A percentile compares a stretch with the other conserved stretches of the same genome.
These are phyloP conservation scores for Eledone cirrhosa DNA, from an alignment of 2,888 invertebrate genomes.

Conservation along the genomic window DNA sequence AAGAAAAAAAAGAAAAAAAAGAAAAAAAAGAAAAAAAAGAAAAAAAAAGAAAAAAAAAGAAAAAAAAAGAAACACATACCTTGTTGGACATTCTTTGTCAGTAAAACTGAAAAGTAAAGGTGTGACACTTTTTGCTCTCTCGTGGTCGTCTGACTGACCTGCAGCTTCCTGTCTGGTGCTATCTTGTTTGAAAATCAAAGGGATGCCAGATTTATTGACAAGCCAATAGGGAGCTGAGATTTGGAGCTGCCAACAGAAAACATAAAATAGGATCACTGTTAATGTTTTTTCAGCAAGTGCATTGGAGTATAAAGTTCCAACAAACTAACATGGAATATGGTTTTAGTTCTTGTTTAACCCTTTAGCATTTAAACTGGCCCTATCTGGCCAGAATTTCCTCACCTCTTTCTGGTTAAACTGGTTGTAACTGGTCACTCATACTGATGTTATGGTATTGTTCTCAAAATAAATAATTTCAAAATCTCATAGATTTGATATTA, in stretches of 20 bases:
- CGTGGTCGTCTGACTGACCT: conserved; percentile 94
- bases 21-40: not conserved
- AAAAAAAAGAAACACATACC: conserved; percentile 46
- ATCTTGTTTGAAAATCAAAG: conserved; percentile 93
- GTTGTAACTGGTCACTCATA: too few relatives aligned
- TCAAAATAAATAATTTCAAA: too few relatives aligned
- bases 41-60: not conserved
- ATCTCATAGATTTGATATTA: too few relatives aligned
- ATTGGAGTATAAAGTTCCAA: too few relatives aligned
- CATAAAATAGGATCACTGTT: conserved; percentile 1
- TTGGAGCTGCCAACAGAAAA: conserved; percentile 70
- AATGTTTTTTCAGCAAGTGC: not conserved
- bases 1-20: not conserved
- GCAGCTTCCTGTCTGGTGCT: conserved; percentile 67
- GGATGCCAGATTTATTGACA: conserved; percentile 93
- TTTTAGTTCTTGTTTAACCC: too few relatives aligned
- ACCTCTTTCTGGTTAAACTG: too few relatives aligned
- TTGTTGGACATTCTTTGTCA: conserved; percentile 78
- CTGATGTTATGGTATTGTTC: too few relatives aligned
- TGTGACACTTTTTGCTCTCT: conserved; percentile 88
- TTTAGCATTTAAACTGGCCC: too few relatives aligned
- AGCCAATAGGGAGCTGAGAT: conserved; percentile 92
- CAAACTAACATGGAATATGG: too few relatives aligned
- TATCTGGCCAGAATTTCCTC: too few relatives aligned
- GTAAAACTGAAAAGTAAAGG: conserved; percentile 94